Base-by-base conservation (phyloP, 2,113 vertebrate genomes). In the Phylloscopus whistleri region DNA sequence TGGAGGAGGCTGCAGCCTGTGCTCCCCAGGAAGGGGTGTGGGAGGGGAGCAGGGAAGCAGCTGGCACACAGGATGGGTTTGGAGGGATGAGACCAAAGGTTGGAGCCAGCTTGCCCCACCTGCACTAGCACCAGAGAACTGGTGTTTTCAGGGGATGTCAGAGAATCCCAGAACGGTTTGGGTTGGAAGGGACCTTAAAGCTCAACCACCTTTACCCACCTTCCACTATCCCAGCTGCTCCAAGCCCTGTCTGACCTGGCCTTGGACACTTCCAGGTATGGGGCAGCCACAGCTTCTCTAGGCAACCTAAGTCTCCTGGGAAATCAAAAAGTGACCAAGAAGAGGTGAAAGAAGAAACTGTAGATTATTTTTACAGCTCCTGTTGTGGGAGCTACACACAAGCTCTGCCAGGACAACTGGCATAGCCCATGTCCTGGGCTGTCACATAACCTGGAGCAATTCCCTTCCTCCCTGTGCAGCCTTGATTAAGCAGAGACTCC, bases 181-280 rank as follows among this genome's bases (percentile, higher is more conserved):
- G n/a, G 12, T 11, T 11, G 22, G 35, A 27, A 90, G 31, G 18
- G 41, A 63, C 15, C 30, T 13, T 4, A 33, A 84, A 37, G 12
- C 27, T 5, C 63, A 55, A 27, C 26, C 5, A 2, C 4, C 6
- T 4, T 10, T 55, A 69, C 3, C 1, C 53, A 53, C 16, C 11
- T 55, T 9, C 14, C 48, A 33, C 30, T 26, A 0, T 13, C 8
- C 26, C 70, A 69, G 60, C 0, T 59, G 44, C 37, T 8, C 53
- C 24, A 15, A 33, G 48, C 5, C 26, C 48, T 0, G 0, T 48
- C 41, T 4, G 3, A 0, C 41, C 55, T 31, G 30, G 30, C 41
- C 63, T 55, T 9, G 35, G 15, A 11, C n/a, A 31, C 18, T 76
- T 2, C 17, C 55, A 55, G 26, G 14, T 15, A 16, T 28, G 48